Evolutionary conservation across 1,140 invertebrate species (phyloP), one percentile per base, ranked within the genome.

Genomic region (Drosophila malerkotliana): DNA sequence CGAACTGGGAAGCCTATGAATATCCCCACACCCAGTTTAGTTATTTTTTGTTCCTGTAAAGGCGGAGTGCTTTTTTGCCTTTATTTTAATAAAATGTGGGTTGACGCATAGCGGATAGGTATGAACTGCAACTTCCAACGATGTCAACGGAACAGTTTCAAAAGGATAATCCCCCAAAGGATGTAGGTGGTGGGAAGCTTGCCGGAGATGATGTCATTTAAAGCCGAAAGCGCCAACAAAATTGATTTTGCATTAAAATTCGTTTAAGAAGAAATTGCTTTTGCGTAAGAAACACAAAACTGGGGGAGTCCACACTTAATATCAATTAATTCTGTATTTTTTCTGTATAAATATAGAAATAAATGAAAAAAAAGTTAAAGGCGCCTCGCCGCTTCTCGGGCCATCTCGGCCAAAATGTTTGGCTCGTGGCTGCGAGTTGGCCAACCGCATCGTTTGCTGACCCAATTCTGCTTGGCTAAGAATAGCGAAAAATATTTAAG

Each of bases 261-360:
- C 24, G 74, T 15, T 74, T 75, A 62, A 51, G 44, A 66, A 59
- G 32, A 47, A 39, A 64, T 85, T 59, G 18, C 4, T 41, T 61
- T 51, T 67, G 47, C 32, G 28, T 56, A 44, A 7, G 34, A 15
- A 28, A 30, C 3, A 30, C 21, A 21, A 53, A 24, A 34, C 18
- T 14, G 59, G 47, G 28, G 37, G 28, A 37, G 49, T 14, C 56
- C 39, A 66, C 57, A 77, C 73, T 85, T 18, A 54, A 60, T 87
- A 72, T 75, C 82, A 85, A 85, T 85, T 85, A 87, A 85, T 71
- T 75, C 15, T 54, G 30, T 76, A 85, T 87, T 85, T 85, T 44
- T 28, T 28, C 26, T 28, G 5, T 76, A 63, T 76, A 47, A 72
- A 62, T 63, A 80, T 21, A 54, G 18, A 28, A 26, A 37, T 24